Evolutionary conservation across 2,888 invertebrate genomes (phyloP), one percentile per base, ranked within the genome.

Genomic region (Lasius fuliginosus): DNA sequence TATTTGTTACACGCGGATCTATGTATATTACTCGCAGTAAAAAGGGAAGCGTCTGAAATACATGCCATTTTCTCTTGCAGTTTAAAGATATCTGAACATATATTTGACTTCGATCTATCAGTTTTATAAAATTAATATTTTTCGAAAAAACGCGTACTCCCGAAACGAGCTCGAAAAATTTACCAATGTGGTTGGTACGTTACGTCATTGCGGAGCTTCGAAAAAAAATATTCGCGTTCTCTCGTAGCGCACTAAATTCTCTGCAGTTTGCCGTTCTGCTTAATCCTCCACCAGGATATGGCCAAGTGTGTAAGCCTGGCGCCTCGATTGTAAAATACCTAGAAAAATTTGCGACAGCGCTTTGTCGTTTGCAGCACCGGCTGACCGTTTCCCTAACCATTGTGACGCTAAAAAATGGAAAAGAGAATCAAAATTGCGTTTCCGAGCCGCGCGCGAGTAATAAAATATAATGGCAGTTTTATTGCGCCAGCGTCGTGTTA

Each of bases 381-480:
- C 33, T 27, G 33, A 11, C 23, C 23, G 18, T 33, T 49, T 12
- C 18, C 12, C 33, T 33, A 75, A 64, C 27, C 77, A 30, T 12
- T 15, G 68, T 46, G 60, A 60, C 71, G 18, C 30, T 71, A 81
- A 81, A 71, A 60, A 69, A 81, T 71, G 60, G 12, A 60, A 69
- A 81, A 69, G 71, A 30, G 71, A 46, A 36, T 60, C 33, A 27
- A 15, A 71, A 71, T 58, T 68, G 30, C 77, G 46, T 58, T 53
- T 42, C 67, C n/a, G 6, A 56, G 33, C 18, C 46, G 46, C n/a
- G 36, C 60, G 27, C 60, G 71, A 6, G 27, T 71, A 60, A 79
- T 79, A 81, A 81, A 60, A 81, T 81, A 71, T 81, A 71, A 69
- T 69, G 79, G 60, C 79, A 81, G 69, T 79, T 69, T 79, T 79